These are phyloP conservation scores for Mycetomoellerius zeteki DNA, from an alignment of 1,140 invertebrate species.

Conservation along the genomic window DNA sequence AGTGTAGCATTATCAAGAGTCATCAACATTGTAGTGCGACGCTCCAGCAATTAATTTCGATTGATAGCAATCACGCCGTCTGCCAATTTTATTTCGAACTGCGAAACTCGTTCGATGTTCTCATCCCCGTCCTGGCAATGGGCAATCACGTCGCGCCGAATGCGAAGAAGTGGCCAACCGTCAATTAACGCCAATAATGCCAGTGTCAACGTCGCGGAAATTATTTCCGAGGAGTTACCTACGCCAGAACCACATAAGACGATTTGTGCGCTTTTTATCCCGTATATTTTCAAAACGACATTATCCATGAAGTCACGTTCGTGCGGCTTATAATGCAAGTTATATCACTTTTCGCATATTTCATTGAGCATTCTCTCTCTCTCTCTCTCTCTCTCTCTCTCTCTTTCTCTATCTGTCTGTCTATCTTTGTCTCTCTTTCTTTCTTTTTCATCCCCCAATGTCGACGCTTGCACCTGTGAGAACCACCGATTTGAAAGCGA, in stretches of 20 bases:
- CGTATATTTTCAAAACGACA: not conserved
- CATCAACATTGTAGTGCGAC: conserved; percentile 21
- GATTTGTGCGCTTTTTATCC: not conserved
- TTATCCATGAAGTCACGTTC: conserved; percentile 52
- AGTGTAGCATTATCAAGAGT: conserved; percentile 33
- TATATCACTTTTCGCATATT: conserved; percentile 43
- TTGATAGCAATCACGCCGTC: conserved; percentile 39
- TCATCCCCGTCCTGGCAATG: conserved; percentile 20
- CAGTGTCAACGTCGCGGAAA: conserved; percentile 52
- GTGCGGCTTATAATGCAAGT: conserved; percentile 31
- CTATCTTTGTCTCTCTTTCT: not conserved
- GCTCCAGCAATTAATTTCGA: conserved; percentile 48
- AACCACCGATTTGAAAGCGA: conserved; percentile 43
- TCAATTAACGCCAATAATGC: conserved; percentile 67
- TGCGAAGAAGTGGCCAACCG: conserved; percentile 48
- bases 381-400: not conserved
- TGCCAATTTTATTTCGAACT: conserved; percentile 65
- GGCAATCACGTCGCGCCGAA: conserved; percentile 13
- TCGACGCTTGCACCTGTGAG: conserved; percentile 28
- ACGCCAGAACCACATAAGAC: not conserved
- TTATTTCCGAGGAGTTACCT: conserved; percentile 40
- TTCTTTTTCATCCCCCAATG: not conserved
- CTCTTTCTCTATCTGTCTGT: too few species aligned
- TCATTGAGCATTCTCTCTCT: not conserved
- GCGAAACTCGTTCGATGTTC: conserved; percentile 51